Percentiles rank a stretch among this genome's conserved stretches.
Conservation (phyloP, 1,140 invertebrate species). For the Lasioglossum baleicum region DNA sequence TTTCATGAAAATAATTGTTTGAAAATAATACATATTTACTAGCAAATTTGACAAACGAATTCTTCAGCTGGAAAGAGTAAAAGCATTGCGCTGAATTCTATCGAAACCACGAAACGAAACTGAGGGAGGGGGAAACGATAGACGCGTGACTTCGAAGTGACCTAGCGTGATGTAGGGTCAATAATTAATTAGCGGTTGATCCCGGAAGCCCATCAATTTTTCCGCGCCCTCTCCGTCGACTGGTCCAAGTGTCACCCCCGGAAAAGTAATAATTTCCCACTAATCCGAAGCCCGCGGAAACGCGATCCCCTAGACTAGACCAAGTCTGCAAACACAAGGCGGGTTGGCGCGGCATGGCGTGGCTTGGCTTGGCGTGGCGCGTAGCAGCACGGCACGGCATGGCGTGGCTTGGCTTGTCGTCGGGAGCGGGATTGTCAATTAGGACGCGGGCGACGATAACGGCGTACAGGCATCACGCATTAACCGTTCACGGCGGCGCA, state of each 20-base stretch:
- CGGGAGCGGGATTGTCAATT: conserved; percentile 18
- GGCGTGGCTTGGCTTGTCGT: conserved; percentile 1
- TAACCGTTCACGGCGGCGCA: conserved; percentile 26
- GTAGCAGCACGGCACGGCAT: background rate
- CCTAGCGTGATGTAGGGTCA: too few species aligned
- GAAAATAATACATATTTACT: too few species aligned
- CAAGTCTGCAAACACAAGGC: background rate
- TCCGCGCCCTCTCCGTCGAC: background rate
- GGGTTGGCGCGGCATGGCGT: background rate
- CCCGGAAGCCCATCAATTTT: background rate
- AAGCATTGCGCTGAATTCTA: too few species aligned
- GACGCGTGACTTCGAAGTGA: too few species aligned
- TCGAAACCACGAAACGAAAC: too few species aligned
- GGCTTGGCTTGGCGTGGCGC: background rate
- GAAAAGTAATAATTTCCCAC: conserved; percentile 36
- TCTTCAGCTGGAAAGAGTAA: too few species aligned
- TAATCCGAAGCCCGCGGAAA: conserved; percentile 34
- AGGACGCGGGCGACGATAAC: conserved; percentile 12
- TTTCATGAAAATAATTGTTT: too few species aligned
- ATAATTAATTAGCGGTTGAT: too few species aligned
- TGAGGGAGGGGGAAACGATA: too few species aligned
- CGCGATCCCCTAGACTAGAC: conserved; percentile 18
- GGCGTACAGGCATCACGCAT: conserved; percentile 26
- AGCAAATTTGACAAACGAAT: too few species aligned
- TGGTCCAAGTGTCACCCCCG: background rate